A percentile compares a stretch with the other conserved stretches of the same genome.
These are phyloP conservation scores for Leptocoma aspasia DNA, from an alignment of 2,113 vertebrate species.

Conservation along the genomic window DNA sequence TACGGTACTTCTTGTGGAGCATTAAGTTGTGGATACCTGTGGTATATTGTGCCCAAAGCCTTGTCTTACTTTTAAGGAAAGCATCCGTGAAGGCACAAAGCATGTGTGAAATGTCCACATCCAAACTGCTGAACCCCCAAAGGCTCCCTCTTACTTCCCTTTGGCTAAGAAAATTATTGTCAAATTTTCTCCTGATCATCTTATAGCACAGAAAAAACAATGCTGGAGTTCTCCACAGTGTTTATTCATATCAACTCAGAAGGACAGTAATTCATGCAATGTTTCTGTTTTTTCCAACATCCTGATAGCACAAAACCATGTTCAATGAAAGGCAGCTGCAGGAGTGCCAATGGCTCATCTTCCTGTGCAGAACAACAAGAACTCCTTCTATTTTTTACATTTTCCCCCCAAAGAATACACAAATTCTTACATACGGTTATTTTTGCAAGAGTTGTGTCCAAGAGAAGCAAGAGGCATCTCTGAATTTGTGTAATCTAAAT, in stretches of 20 bases:
- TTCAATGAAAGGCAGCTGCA: neutral
- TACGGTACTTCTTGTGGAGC: neutral
- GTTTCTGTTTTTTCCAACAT: neutral
- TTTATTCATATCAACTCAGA: neutral
- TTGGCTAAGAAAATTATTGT: neutral
- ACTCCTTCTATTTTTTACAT: neutral
- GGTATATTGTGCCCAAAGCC: neutral
- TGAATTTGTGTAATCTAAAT: neutral
- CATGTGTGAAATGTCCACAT: neutral
- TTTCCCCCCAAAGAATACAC: neutral
- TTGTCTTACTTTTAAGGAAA: neutral
- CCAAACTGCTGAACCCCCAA: neutral
- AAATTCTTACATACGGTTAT: neutral
- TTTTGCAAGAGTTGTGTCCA: neutral
- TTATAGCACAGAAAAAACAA: neutral
- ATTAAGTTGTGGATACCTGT: neutral
- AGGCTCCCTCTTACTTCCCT: neutral
- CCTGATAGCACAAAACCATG: fast-evolving
- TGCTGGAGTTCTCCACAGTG: neutral
- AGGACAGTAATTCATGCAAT: neutral
- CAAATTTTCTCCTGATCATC: neutral
- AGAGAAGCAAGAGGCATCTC: neutral
- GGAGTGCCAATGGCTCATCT: neutral
- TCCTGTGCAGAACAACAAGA: neutral
- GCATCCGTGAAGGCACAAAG: neutral